Conservation (phyloP, 2,113 vertebrate species). For the Calypte anna region DNA sequence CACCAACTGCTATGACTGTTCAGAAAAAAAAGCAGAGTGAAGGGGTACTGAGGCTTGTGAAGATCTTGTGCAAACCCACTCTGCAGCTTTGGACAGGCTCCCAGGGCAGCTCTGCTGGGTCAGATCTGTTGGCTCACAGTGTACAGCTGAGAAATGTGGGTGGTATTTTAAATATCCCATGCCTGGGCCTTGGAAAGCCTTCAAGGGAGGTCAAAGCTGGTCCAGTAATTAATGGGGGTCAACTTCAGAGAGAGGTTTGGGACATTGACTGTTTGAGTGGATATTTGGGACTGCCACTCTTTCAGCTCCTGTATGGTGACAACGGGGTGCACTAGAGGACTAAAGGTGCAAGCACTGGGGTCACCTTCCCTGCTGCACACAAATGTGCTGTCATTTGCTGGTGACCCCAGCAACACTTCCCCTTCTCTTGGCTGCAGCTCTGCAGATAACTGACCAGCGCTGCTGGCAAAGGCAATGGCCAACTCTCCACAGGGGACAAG, state of each 20-base stretch:
- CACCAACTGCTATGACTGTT: background rate
- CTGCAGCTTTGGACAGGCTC: background rate
- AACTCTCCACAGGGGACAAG: background rate
- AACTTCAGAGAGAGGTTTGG: background rate
- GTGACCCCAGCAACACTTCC: background rate
- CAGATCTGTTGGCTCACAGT: background rate
- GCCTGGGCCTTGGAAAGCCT: background rate
- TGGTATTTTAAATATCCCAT: background rate
- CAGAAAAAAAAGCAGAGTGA: background rate
- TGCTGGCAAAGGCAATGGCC: background rate
- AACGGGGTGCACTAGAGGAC: background rate
- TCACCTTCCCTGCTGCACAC: background rate
- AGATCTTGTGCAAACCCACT: background rate
- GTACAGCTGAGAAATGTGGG: background rate
- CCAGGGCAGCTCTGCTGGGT: background rate
- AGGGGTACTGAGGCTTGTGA: background rate
- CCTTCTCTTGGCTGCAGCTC: background rate
- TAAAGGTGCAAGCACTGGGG: accelerated
- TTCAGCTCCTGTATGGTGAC: background rate
- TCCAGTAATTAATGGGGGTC: background rate
- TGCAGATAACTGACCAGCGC: background rate
- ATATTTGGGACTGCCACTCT: background rate
- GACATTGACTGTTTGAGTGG: background rate
- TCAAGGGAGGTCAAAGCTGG: background rate
- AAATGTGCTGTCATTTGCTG: background rate